Evolutionary conservation across 2,888 invertebrate species (phyloP), one percentile per base, ranked within the genome.

Genomic region (Nomada fucata): DNA sequence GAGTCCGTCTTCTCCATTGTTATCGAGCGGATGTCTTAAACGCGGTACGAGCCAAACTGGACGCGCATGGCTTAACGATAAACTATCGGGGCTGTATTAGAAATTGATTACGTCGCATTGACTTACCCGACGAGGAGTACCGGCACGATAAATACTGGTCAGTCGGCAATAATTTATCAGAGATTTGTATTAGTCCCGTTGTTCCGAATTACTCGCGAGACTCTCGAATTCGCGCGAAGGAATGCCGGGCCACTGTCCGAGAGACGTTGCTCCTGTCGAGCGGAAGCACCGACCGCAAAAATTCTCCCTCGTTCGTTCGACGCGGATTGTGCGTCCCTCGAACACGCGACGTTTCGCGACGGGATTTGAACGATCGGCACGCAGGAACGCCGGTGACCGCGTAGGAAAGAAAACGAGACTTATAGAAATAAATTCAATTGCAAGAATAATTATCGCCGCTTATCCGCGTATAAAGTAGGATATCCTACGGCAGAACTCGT

Each of bases 401-500:
- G 67, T 47, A 57, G 74, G 68, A 42, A 78, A 82, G 75, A 83
- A 81, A 87, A 85, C 87, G 86, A 86, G 85, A 86, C 88, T 89
- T 82, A 85, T 82, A 84, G 87, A 88, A 90, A 91, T 91, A 91
- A 90, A 91, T 91, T 90, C 90, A 91, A 91, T 90, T 87, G 90
- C 83, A 88, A 90, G 91, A 92, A 91, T 91, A 92, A 92, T 92
- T 90, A 92, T 91, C 88, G 85, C 82, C 89, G 89, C 87, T 91
- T 90, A 90, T 90, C 89, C 87, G 85, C 86, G 89, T 86, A 91
- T 91, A 90, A 90, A 91, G 89, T 90, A 88, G 90, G 89, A 91
- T 89, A 90, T 88, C 88, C 86, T 89, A 89, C 88, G 87, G 90
- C 88, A 76, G 87, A 82, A 79, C 84, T 90, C 90, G 88, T 89